Base-by-base conservation (phyloP, 2,797 vertebrate species). In the Eutrigla gurnardus region DNA sequence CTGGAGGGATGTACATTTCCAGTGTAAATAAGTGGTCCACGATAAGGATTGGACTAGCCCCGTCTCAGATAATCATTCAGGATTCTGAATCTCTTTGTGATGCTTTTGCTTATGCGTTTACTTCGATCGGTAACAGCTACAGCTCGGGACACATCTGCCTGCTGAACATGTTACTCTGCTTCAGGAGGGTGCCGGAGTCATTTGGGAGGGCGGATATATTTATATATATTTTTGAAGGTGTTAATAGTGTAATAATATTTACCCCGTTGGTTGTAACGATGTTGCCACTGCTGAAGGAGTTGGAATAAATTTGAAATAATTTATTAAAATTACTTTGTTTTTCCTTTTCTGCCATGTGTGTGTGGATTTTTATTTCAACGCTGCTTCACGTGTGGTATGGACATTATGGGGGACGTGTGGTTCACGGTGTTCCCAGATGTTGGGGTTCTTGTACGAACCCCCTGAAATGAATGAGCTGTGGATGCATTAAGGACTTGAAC, bases 221-320 rank as follows among this genome's bases (percentile, higher is more conserved):
- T 25, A 71, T 78, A 60, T 83, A 70, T 88, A 69, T 90, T 81
- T 92, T 90, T 90, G 86, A 87, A 89, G 81, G 79, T 89, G 88
- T 93, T 87, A 49, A 87, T 86, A 84, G 61, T 88, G 79, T 91
- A 74, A 82, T 75, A 83, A 82, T 75, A 84, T 89, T 87, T 87
- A 73, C 80, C 79, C 68, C 74, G 65, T 86, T 85, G 82, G 61
- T 83, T 88, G 72, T 77, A 71, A 80, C 46, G 8, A 75, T 83
- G 73, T 77, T 86, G 55, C 64, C 57, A 66, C 73, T 89, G 84
- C 83, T 88, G 86, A 92, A 85, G 77, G 67, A 85, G 78, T 77
- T 91, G 78, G 72, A 93, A 93, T 92, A 91, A 91, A 94, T 89
- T 84, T 70, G 36, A 87, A 86, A 85, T 92, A 91, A 94, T 92